phyloP scores from a whole-genome alignment of 1,140 invertebrate species.

The Penaeus indicus region DNA sequence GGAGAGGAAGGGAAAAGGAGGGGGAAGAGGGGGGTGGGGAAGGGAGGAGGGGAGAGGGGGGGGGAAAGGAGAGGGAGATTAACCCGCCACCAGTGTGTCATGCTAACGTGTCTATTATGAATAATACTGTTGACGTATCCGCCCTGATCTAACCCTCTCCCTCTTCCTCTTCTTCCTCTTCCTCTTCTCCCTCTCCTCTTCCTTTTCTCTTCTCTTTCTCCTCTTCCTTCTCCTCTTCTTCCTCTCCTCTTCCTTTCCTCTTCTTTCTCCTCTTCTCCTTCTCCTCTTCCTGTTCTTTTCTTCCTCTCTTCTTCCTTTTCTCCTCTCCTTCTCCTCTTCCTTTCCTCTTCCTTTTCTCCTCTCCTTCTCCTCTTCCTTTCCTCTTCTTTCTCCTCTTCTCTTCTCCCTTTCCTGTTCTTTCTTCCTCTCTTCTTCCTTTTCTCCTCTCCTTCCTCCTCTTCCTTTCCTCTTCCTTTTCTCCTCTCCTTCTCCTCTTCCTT shows the following conservation, averaged over 20 bases:
- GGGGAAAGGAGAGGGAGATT: not conserved
- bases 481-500: not conserved
- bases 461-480: not conserved
- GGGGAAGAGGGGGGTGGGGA: too few relatives aligned
- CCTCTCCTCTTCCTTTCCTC: not conserved
- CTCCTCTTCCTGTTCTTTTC: not conserved
- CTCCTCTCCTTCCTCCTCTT: not conserved
- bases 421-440: not conserved
- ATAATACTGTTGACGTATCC: too few relatives aligned
- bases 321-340: not conserved
- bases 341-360: not conserved
- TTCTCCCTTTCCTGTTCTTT: not conserved
- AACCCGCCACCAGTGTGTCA: constrained; percentile 1
- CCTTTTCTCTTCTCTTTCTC: not conserved
- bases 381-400: not conserved
- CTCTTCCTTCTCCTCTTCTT: not conserved
- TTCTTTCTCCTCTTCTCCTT: not conserved
- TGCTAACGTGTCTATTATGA: too few relatives aligned
- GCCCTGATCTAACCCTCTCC: not conserved
- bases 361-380: not conserved
- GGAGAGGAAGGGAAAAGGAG: not conserved
- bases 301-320: not conserved
- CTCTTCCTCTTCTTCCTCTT: not conserved
- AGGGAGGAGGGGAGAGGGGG: not conserved
- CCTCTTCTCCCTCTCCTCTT: not conserved